Percentiles rank a stretch among this genome's conserved stretches.
Conservation (phyloP, 2,797 vertebrate species). For the Molothrus aeneus region DNA sequence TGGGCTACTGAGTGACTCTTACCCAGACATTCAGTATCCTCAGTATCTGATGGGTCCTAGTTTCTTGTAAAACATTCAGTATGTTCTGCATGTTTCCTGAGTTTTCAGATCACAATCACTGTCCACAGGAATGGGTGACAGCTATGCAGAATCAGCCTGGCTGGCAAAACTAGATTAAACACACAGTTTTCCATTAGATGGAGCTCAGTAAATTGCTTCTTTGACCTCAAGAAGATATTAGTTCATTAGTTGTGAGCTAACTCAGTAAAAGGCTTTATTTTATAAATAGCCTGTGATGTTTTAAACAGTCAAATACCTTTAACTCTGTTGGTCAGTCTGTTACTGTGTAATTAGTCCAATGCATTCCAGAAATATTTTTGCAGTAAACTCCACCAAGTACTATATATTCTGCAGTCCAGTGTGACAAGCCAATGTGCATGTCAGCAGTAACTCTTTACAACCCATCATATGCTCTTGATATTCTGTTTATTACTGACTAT, state of each 20-base stretch:
- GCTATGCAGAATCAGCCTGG: not conserved
- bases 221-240: not conserved
- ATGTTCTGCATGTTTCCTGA: not conserved
- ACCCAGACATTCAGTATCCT: not conserved
- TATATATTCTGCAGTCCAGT: not conserved
- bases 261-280: not conserved
- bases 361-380: not conserved
- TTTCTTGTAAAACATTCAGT: not conserved
- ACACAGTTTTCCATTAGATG: not conserved
- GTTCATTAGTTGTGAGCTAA: not conserved
- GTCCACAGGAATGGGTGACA: not conserved
- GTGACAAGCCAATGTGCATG: not conserved
- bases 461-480: conserved; percentile 25
- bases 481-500: not conserved
- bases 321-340: not conserved
- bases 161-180: not conserved
- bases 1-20: not conserved
- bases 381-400: not conserved
- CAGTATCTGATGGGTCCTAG: not conserved
- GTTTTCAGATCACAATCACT: not conserved
- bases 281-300: not conserved
- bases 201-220: not conserved
- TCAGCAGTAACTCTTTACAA: conserved; percentile 14
- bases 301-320: not conserved
- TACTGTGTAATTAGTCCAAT: not conserved